Evolutionary conservation across 2,113 vertebrate genomes (phyloP).

Genomic region (Tichodroma muraria): DNA sequence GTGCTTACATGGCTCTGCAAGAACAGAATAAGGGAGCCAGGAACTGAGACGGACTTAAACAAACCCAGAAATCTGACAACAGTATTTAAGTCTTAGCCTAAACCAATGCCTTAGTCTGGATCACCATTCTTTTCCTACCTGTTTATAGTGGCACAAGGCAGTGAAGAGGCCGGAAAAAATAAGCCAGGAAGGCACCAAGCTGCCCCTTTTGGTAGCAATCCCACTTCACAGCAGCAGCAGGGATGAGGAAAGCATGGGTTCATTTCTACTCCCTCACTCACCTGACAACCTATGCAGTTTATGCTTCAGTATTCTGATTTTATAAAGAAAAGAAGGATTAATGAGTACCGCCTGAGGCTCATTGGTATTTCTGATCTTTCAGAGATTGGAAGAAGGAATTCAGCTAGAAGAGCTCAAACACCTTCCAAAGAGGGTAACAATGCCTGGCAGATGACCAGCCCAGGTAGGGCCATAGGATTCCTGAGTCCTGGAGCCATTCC

Average conservation of each 20-base stretch:
- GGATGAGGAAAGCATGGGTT: not conserved
- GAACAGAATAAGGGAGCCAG: not conserved
- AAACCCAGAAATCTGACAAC: not conserved
- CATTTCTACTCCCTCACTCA: not conserved
- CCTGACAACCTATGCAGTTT: not conserved
- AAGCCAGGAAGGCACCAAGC: not conserved
- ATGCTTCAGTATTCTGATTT: not conserved
- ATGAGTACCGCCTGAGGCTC: not conserved
- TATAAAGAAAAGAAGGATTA: not conserved
- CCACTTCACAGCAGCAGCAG: not conserved
- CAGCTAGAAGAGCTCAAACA: not conserved
- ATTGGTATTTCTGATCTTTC: not conserved
- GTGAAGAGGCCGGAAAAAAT: not conserved
- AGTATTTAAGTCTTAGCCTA: not conserved
- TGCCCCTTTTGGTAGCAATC: not conserved
- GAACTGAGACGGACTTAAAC: not conserved
- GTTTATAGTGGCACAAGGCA: not conserved
- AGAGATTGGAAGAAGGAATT: not conserved
- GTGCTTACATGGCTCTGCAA: not conserved
- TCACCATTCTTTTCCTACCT: not conserved
- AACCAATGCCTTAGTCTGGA: not conserved
- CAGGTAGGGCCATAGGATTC: not conserved
- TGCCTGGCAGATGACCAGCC: not conserved
- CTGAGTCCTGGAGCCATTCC: too few species aligned
- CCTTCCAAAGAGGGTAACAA: not conserved